Percentiles rank a stretch among this genome's conserved stretches.
These are phyloP conservation scores for Stenurella melanura DNA, from an alignment of 2,888 invertebrate species.

Conservation along the genomic window DNA sequence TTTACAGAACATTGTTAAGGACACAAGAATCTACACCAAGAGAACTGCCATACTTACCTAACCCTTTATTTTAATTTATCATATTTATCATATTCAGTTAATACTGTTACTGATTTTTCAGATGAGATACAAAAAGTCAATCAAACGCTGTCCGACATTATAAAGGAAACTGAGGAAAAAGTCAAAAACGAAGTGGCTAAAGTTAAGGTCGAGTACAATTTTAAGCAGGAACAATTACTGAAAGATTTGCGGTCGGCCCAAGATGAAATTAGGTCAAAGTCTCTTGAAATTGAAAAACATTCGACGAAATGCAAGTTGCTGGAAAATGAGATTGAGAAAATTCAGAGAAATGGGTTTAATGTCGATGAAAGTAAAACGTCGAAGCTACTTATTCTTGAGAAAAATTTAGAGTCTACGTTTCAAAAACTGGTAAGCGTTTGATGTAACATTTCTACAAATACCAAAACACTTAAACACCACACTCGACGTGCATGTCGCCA, in stretches of 20 bases:
- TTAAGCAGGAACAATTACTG: slow-evolving; percentile 77
- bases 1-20: too few species aligned
- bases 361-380: slow-evolving; percentile 65
- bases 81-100: too few species aligned
- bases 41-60: too few species aligned
- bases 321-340: slow-evolving; percentile 74
- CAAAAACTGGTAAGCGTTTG: slow-evolving; percentile 75
- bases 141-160: slow-evolving; percentile 74
- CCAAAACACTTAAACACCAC: too few species aligned
- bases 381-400: slow-evolving; percentile 74
- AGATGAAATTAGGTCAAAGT: slow-evolving; percentile 77
- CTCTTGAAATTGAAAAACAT: slow-evolving; percentile 75
- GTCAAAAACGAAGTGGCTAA: slow-evolving; percentile 78
- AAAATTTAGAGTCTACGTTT: slow-evolving; percentile 77
- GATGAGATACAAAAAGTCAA: slow-evolving; percentile 77
- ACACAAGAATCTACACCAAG: too few species aligned
- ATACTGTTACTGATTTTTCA: slow-evolving; percentile 61
- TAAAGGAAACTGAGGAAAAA: slow-evolving; percentile 76
- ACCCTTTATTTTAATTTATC: too few species aligned
- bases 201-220: slow-evolving; percentile 77
- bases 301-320: slow-evolving; percentile 76
- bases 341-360: slow-evolving; percentile 69
- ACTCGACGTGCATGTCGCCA: too few species aligned
- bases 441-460: not conserved
- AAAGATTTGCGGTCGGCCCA: slow-evolving; percentile 77